phyloP scores from a whole-genome alignment of 2,113 vertebrate genomes.

The Orientallactaga bullata region DNA sequence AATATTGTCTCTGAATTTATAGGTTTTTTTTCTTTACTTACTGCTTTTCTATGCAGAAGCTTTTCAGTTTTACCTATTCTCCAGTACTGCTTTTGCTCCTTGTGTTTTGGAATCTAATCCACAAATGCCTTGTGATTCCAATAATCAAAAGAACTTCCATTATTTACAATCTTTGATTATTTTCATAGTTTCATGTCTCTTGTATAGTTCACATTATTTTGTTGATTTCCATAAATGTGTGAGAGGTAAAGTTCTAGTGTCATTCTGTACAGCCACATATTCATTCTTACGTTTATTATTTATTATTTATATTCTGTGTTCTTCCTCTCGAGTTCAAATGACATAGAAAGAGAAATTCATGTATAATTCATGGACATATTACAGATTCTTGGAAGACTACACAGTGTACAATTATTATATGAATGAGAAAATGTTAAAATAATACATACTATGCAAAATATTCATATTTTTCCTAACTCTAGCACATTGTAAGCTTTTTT shows the following conservation, averaged over 20 bases:
- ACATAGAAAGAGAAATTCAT: neutral
- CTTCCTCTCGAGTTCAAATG: neutral
- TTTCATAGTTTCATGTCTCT: neutral
- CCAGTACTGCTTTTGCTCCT: neutral
- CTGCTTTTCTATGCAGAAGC: neutral
- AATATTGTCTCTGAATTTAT: neutral
- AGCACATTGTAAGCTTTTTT: neutral
- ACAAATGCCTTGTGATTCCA: neutral
- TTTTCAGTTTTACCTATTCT: neutral
- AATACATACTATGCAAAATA: neutral
- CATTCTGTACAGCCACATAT: neutral
- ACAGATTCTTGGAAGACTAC: neutral
- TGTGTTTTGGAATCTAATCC: neutral
- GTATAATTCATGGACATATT: neutral
- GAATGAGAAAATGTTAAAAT: neutral
- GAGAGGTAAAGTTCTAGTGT: neutral
- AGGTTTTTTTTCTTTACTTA: neutral
- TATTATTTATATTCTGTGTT: neutral
- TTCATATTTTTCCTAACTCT: neutral
- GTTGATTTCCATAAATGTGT: neutral
- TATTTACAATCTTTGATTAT: no score
- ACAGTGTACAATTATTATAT: neutral
- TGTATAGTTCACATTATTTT: neutral
- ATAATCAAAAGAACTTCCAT: neutral
- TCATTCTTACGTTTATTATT: neutral